These are phyloP conservation scores for Chrysaora quinquecirrha DNA, from an alignment of 30 jellyfish, hydroid and myxozoan genomes.

Conservation along the genomic window DNA sequence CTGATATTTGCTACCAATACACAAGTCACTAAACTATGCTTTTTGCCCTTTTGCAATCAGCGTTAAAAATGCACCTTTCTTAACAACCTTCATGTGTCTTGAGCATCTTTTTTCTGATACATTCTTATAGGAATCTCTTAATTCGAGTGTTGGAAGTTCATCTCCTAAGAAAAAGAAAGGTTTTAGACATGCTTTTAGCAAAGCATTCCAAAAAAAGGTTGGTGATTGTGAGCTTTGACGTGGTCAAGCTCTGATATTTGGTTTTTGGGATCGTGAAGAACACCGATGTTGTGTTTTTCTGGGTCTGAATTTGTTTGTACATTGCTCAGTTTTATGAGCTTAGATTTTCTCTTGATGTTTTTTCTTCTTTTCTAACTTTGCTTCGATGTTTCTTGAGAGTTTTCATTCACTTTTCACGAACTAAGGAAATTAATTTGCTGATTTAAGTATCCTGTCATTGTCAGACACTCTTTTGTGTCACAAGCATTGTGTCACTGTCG, in stretches of 20 bases:
- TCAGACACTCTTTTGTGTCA: too few species aligned
- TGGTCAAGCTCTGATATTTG: not conserved
- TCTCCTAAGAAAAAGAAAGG: slow-evolving; percentile 82
- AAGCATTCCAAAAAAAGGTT: slow-evolving; percentile 69
- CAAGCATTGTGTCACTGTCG: too few species aligned
- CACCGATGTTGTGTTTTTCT: not conserved
- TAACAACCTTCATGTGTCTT: too few species aligned
- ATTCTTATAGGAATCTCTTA: slow-evolving; percentile 64
- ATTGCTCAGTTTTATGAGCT: slow-evolving; percentile 16
- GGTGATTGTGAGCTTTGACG: slow-evolving; percentile 24
- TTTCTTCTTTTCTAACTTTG: not conserved
- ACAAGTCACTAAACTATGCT: too few species aligned
- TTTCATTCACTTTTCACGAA: too few species aligned
- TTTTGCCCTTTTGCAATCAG: too few species aligned
- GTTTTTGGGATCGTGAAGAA: not conserved
- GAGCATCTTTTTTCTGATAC: not conserved
- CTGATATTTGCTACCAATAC: too few species aligned
- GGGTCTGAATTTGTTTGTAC: not conserved
- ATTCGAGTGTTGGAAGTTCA: slow-evolving; percentile 60
- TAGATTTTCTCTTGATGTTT: not conserved
- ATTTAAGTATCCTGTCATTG: too few species aligned
- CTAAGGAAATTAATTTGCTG: too few species aligned
- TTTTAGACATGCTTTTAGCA: slow-evolving; percentile 62
- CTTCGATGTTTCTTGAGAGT: too few species aligned
- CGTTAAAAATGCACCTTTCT: too few species aligned